Percentiles rank a stretch among this genome's conserved stretches.
Evolutionary conservation across 1,140 invertebrate genomes (phyloP).

Genomic region (Heliconius melpomene): DNA sequence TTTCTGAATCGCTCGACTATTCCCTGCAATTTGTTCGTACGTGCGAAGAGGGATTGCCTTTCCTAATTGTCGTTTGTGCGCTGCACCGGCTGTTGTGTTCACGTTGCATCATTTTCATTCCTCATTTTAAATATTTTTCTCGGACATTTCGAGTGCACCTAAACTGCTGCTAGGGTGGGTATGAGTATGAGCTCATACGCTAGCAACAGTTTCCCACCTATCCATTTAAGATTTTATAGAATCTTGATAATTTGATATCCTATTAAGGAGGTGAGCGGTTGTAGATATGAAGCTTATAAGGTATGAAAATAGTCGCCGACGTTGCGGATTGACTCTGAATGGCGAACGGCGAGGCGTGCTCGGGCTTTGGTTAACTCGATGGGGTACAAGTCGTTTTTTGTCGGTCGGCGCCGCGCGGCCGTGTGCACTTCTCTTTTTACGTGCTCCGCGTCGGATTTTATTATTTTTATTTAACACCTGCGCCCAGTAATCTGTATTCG

Average conservation of each 20-base stretch:
- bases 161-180: not conserved
- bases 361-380: slow-evolving; percentile 58
- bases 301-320: slow-evolving; percentile 55
- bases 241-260: slow-evolving; percentile 51
- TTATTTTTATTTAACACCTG: slow-evolving; percentile 81
- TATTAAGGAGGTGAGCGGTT: slow-evolving; percentile 45
- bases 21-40: slow-evolving; percentile 73
- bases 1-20: slow-evolving; percentile 45
- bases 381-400: slow-evolving; percentile 69
- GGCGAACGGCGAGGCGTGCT: slow-evolving; percentile 55
- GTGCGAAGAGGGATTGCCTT: slow-evolving; percentile 68
- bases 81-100: slow-evolving; percentile 49
- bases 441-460: slow-evolving; percentile 69
- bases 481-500: slow-evolving; percentile 77
- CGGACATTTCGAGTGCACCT: slow-evolving; percentile 22
- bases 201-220: slow-evolving; percentile 24
- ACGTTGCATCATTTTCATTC: slow-evolving; percentile 47
- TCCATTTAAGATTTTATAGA: slow-evolving; percentile 45
- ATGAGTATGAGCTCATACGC: not conserved
- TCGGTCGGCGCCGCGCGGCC: slow-evolving; percentile 72
- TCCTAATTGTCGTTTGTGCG: slow-evolving; percentile 60
- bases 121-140: slow-evolving; percentile 22
- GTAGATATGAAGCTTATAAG: slow-evolving; percentile 53
- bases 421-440: slow-evolving; percentile 73
- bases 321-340: slow-evolving; percentile 57